Conservation (phyloP, 2,797 vertebrate species). For the Salmo trutta region DNA sequence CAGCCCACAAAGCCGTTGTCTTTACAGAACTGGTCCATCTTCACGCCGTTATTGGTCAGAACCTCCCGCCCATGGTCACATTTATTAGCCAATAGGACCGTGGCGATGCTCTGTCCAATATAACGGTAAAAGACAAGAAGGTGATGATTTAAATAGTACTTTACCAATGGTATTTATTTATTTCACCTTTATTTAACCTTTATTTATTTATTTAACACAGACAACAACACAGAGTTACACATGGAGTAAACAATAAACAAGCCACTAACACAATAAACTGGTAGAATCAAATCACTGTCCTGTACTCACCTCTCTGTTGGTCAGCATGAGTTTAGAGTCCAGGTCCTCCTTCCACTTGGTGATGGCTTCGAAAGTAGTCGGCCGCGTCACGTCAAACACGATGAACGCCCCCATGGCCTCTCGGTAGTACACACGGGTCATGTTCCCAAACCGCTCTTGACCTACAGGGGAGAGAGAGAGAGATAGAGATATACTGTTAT, state of each 20-base stretch:
- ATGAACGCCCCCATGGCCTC: slow-evolving; percentile 97
- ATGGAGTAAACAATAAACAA: too few relatives aligned
- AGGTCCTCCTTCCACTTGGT: slow-evolving; percentile 98
- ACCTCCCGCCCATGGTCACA: slow-evolving; percentile 91
- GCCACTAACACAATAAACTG: too few relatives aligned
- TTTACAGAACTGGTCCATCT: slow-evolving; percentile 97
- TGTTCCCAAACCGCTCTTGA: slow-evolving; percentile 98
- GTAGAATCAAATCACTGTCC: neutral
- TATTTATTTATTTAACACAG: too few relatives aligned
- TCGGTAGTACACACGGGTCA: slow-evolving; percentile 97
- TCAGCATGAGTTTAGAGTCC: slow-evolving; percentile 92
- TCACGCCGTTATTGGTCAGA: slow-evolving; percentile 84
- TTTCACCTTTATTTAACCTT: too few relatives aligned
- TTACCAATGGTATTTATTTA: too few relatives aligned
- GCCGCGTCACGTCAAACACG: slow-evolving; percentile 93
- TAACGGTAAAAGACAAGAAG: neutral
- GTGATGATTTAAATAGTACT: neutral
- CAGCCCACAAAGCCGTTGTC: slow-evolving; percentile 94
- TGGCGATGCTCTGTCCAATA: slow-evolving; percentile 84
- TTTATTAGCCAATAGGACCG: slow-evolving; percentile 96
- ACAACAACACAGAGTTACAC: too few relatives aligned
- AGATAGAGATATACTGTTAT: neutral
- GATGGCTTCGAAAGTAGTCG: slow-evolving; percentile 94
- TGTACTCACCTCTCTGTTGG: slow-evolving; percentile 77
- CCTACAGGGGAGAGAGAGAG: slow-evolving; percentile 69